Evolutionary conservation across 2,888 invertebrate species (phyloP).

Genomic region (Eurytoma adleriae): DNA sequence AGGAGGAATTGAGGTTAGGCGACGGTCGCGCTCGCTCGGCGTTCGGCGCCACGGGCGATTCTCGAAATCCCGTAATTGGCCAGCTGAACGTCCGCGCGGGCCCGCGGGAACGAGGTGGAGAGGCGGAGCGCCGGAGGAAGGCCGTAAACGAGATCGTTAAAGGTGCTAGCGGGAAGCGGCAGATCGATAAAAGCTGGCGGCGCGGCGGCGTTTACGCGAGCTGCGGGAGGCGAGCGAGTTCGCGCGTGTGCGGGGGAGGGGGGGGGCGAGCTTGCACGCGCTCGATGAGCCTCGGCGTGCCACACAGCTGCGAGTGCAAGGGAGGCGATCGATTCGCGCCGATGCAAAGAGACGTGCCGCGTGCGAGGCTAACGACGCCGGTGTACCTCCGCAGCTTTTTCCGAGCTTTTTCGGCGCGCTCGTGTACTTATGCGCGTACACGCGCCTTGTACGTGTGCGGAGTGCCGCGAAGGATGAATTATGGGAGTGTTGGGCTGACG

Average conservation of each 20-base stretch:
- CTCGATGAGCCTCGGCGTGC: conserved; percentile 28
- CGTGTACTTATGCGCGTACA: neutral
- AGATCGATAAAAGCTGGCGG: conserved; percentile 49
- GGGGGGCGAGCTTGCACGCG: conserved; percentile 13
- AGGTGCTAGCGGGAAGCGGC: conserved; percentile 42
- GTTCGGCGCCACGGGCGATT: conserved; percentile 29
- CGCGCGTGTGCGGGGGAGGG: neutral
- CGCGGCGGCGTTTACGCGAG: neutral
- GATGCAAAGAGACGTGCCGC: conserved; percentile 1
- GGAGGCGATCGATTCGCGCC: conserved; percentile 40
- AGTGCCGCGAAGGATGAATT: neutral
- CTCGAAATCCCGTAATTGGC: conserved; percentile 47
- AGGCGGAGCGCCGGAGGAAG: conserved; percentile 10
- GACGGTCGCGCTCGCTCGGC: neutral
- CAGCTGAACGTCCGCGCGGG: conserved; percentile 32
- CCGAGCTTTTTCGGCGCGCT: neutral
- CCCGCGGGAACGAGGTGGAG: neutral
- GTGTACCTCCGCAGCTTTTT: neutral
- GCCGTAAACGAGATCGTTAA: conserved; percentile 51
- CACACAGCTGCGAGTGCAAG: conserved; percentile 43
- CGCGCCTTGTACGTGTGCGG: neutral
- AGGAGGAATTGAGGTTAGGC: conserved; percentile 52
- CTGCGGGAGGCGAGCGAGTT: neutral
- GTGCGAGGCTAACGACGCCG: neutral
- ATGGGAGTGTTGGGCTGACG: neutral